Percentiles rank a stretch among this genome's conserved stretches.
Evolutionary conservation across 2,113 vertebrate genomes (phyloP).

Genomic region (Diadophis punctatus): DNA sequence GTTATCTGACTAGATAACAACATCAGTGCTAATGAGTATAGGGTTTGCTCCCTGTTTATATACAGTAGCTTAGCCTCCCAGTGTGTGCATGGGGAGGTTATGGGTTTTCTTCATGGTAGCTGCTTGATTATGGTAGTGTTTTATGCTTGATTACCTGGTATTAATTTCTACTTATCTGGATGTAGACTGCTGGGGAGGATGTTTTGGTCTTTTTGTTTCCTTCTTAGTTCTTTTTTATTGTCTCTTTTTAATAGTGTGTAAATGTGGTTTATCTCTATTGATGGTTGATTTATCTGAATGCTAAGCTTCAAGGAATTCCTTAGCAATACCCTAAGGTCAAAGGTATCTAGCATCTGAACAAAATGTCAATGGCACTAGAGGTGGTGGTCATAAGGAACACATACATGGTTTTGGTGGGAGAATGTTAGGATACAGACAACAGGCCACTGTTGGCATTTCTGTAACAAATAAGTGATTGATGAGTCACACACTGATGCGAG

Average conservation of each 20-base stretch:
- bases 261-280: not conserved
- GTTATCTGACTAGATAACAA: not conserved
- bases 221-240: not conserved
- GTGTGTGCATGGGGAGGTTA: not conserved
- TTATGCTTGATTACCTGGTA: not conserved
- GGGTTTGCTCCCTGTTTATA: not conserved
- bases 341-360: not conserved
- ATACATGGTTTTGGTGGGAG: not conserved
- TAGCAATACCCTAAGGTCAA: not conserved
- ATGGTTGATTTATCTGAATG: not conserved
- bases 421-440: not conserved
- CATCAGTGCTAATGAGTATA: not conserved
- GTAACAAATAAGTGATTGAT: not conserved
- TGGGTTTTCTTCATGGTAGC: not conserved
- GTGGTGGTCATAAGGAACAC: not conserved
- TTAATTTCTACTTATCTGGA: not conserved
- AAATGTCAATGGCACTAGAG: not conserved
- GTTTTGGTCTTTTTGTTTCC: not conserved
- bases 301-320: not conserved
- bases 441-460: not conserved
- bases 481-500: not conserved
- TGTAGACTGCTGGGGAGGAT: not conserved
- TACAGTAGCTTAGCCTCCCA: not conserved
- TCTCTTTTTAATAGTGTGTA: not conserved
- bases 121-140: not conserved